Percentiles rank a stretch among this genome's conserved stretches.
phyloP scores from a whole-genome alignment of 2,888 invertebrate genomes.

The Pristionchus fissidentatus region DNA sequence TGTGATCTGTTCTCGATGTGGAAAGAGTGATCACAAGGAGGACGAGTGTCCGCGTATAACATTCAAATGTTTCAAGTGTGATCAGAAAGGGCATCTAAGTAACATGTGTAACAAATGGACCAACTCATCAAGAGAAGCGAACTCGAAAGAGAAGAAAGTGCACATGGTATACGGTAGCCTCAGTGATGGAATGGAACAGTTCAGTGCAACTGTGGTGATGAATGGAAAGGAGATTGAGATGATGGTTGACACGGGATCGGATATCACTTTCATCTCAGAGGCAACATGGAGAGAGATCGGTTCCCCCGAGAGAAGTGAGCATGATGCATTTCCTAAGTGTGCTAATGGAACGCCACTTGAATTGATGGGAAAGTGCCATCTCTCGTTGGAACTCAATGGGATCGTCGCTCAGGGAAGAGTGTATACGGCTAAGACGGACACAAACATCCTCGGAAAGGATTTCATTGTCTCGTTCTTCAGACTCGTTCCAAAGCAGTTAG shows the following conservation, averaged over 20 bases:
- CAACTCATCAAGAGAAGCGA: no score
- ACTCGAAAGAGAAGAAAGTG: no score
- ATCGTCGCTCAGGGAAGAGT: not conserved
- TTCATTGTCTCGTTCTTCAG: not conserved
- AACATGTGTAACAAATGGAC: no score
- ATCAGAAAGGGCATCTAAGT: no score
- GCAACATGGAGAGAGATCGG: not conserved
- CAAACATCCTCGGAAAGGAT: not conserved
- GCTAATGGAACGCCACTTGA: not conserved
- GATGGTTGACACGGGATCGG: no score
- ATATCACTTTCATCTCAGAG: no score
- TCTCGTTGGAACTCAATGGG: not conserved
- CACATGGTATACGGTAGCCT: no score
- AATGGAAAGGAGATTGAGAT: no score
- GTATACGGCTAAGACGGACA: not conserved
- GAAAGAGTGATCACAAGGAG: not conserved
- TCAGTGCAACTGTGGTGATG: no score
- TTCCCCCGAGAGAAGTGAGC: not conserved
- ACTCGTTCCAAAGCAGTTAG: not conserved
- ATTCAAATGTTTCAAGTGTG: not conserved
- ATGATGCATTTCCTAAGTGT: not conserved
- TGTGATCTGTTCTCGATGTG: not conserved
- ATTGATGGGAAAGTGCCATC: not conserved
- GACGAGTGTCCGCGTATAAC: not conserved
- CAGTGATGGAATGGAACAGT: no score